Conservation (phyloP, 53 echinoderm and acorn worm species). For the Holothuria leucospilota region DNA sequence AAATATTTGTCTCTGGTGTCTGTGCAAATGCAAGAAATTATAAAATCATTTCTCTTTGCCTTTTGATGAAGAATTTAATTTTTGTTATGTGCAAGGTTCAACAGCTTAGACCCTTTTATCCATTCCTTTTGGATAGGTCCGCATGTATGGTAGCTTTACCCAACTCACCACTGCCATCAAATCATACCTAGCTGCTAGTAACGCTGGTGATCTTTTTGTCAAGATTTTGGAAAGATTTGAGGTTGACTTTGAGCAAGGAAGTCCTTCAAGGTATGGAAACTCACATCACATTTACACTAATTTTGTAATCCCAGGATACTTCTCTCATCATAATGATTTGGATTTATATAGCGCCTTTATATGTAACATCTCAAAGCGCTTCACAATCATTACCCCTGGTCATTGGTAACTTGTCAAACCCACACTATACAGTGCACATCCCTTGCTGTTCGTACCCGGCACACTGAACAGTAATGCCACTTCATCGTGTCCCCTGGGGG, state of each 20-base stretch:
- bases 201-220: constrained; percentile 82
- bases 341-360: no score
- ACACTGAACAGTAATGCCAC: no score
- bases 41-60: background rate
- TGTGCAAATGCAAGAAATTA: no score
- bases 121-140: constrained; percentile 60
- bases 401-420: no score
- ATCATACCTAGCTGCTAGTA: constrained; percentile 69
- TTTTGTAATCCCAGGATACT: no score
- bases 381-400: no score
- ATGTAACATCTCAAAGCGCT: no score
- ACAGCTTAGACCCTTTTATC: background rate
- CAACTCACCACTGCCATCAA: constrained; percentile 80
- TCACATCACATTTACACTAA: background rate
- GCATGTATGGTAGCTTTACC: constrained; percentile 81
- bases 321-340: no score
- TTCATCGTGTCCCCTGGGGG: no score
- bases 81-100: background rate
- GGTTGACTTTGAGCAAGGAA: constrained; percentile 79
- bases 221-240: constrained; percentile 87
- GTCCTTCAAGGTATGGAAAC: constrained; percentile 63
- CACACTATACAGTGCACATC: no score
- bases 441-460: no score
- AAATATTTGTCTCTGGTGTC: no score
- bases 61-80: background rate